phyloP scores from a whole-genome alignment of 2,113 vertebrate species.

The Elaphurus davidianus region DNA sequence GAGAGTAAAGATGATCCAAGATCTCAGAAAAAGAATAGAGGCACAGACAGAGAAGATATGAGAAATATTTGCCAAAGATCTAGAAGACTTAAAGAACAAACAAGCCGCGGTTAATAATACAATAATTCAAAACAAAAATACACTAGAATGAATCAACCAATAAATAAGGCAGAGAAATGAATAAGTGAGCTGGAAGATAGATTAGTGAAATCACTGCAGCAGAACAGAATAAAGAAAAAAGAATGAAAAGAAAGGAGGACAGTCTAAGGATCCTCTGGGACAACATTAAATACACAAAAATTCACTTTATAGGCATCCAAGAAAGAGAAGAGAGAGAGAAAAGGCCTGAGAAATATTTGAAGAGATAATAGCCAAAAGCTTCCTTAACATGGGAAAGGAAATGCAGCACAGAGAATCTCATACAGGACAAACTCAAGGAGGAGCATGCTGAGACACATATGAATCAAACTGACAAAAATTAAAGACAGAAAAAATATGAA shows the following conservation, averaged over 20 bases:
- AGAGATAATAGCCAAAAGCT: background rate
- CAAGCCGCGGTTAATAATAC: background rate
- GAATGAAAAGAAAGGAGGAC: background rate
- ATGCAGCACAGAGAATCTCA: background rate
- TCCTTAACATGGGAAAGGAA: background rate
- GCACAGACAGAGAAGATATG: background rate
- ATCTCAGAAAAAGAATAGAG: background rate
- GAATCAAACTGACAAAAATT: background rate
- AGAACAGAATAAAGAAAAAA: background rate
- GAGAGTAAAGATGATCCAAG: background rate
- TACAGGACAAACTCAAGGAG: background rate
- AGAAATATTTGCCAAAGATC: background rate
- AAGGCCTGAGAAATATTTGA: background rate
- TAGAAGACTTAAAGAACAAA: background rate
- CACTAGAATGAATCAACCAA: background rate
- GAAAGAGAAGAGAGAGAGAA: background rate
- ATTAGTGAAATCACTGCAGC: background rate
- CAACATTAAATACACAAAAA: background rate
- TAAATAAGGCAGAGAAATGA: background rate
- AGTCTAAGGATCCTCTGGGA: background rate
- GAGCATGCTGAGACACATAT: background rate
- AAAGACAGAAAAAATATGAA: background rate
- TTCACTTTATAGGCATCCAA: background rate
- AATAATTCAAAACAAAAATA: background rate
- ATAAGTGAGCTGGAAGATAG: background rate